Base-by-base conservation (phyloP, 1,140 invertebrate genomes). In the Nomia melanderi region DNA sequence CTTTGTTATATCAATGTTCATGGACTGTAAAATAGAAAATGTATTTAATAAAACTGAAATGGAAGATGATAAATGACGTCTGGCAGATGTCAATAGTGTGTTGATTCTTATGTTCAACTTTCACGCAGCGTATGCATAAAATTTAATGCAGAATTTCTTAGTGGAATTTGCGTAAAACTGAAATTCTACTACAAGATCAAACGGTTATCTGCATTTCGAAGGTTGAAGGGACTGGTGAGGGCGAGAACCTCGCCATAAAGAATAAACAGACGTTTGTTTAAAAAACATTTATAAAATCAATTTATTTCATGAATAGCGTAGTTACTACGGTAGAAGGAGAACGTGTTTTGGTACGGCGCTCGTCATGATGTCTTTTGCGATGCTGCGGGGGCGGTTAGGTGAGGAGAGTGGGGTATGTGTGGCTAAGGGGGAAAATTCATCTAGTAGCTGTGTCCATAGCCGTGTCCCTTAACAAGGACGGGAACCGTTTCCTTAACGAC, bases 271-370 rank as follows among this genome's bases (percentile, higher is more conserved):
- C 29, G 41, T 82, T 87, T 86, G 60, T 84, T 88, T 86, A 86
- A 80, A 88, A 91, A 90, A 90, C 77, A 84, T 90, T 88, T 89
- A 86, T 67, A 89, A 89, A 90, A 88, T 87, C 78, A 78, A 78
- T 91, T 90, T 90, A 91, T 91, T 90, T 70, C 82, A 84, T 81
- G 70, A 89, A 81, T 86, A n/a, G n/a, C 87, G 74, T 87, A 85
- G 77, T 66, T 77, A 74, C 82, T 89, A 87, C 41, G 77, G 56
- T 84, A 86, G 53, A 39, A 77, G 75, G 76, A 65, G 83, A 83
- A 71, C 83, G 63, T 86, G 70, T 86, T 87, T 85, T 87, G 83
- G 83, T 86, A 85, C 71, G 65, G 80, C 82, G 83, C 83, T 83
- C 74, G 75, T 81, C 75, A 75, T 63, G 78, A 82, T 82, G 72